Evolutionary conservation across 2,113 vertebrate species (phyloP), one percentile per base, ranked within the genome.

Genomic region (Gnathonemus echidnorhynchus): DNA sequence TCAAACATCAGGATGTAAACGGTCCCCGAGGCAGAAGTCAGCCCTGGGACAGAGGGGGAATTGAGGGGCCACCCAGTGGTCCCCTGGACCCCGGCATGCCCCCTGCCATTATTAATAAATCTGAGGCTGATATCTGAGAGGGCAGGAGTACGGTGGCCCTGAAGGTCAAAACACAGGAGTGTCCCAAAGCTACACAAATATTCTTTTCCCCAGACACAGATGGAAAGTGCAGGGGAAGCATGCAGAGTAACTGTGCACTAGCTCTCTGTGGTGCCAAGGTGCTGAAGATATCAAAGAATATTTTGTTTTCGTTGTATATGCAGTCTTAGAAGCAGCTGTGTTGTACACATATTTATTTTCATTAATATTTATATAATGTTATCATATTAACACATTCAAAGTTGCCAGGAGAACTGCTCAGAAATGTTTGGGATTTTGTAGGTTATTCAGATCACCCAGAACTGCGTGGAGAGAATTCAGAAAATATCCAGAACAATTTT

Each of bases 331-430:
- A 80, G 74, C 74, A 17, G 35, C 13, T 80, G 35, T 42, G 35
- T 42, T 39, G 31, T 5, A 19, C 13, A 42, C 74, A 80, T 74
- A 35, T 80, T 80, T 80, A 31, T 70, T 70, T 70, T 70, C 62
- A 70, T 70, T 70, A 70, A 31, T 70, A 70, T 70, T 70, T 31
- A 70, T 70, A 19, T 17, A 8, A 19, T 39, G 74, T 80, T 42
- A 42, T 80, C 31, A 80, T 80, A 80, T 80, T 80, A 80, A 80
- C 74, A 80, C 74, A 80, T 80, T 80, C 74, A 35, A 42, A 80
- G 35, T 80, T 80, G 62, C 74, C 35, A 80, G 39, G 35, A 42
- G 39, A 42, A 42, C 74, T 80, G 74, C 35, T 39, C 17, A 7
- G 35, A 80, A 70, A 80, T 80, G 74, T 80, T 42, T 42, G 35